Evolutionary conservation across 2,113 vertebrate species (phyloP), one percentile per base, ranked within the genome.

Genomic region (Hemicordylus capensis): DNA sequence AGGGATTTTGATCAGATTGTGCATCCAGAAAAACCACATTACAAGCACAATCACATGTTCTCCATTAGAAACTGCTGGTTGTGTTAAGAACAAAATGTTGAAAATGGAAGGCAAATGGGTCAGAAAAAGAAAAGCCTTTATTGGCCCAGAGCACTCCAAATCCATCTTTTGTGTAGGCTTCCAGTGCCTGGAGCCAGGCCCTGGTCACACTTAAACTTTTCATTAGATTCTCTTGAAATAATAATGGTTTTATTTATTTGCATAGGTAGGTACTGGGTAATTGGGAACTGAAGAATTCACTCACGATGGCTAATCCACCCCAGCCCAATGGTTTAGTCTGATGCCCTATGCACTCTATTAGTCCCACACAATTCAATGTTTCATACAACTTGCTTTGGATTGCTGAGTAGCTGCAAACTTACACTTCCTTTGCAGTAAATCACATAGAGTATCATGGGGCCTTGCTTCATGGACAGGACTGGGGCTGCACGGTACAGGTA

Each of bases 1-100:
- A 76, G 42, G 69, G 69, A 22, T 28, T 66, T 56, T 34, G 61
- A 67, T 76, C 63, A 77, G 74, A 76, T 56, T 66, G 61, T 66
- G 73, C n/a, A 56, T 61, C 61, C 37, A 76, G n/a, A 34, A 39
- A 84, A 84, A 84, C 74, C 61, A 75, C 73, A 76, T 56, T 54
- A 66, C 61, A 84, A 84, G 46, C 48, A 4, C 48, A 67, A 48
- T 14, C 61, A 75, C 20, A 75, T n/a, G 28, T 54, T 86, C 78
- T 42, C 26, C 22, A 34, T 46, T 51, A 74, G 46, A 42, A 58
- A 75, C 34, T 26, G 59, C 17, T 42, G 6, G 69, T 34, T 24
- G 59, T 26, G 24, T 17, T 75, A 24, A 15, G 63, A 67, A 28
- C 20, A 15, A 4, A 80, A 66, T 22, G 44, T n/a, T 80, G 77